Evolutionary conservation across 2,113 vertebrate species (phyloP), one percentile per base, ranked within the genome.

Genomic region (Prunella himalayana): DNA sequence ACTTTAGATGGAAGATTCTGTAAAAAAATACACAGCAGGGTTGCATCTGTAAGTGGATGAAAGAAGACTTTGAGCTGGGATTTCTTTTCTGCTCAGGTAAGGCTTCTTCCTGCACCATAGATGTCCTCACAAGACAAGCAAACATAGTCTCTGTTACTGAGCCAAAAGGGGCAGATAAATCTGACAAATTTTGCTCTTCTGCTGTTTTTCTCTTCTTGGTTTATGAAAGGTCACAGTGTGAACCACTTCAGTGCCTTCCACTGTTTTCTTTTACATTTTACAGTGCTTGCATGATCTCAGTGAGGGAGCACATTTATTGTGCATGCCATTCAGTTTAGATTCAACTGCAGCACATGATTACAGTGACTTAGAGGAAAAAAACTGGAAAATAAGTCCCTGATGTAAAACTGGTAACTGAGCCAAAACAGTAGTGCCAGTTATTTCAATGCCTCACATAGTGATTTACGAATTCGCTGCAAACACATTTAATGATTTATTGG

Each of bases 341-440:
- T 95, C 95, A 95, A 95, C 94, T 96, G 85, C 88, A 97, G 96
- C 97, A 97, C 95, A 96, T 92, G 97, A 98, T 97, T 97, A 93
- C 79, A 93, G 63, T 18, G 47, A 96, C 93, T 97, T 84, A 83
- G 96, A 96, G 92, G 93, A 73, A 96, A 95, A 95, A 97, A 93
- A 91, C 86, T 97, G 96, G 95, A 97, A 98, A 98, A 98, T 97
- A 98, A 97, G 96, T 98, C 97, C 97, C 98, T 98, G 95, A 97
- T 97, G 97, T 97, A 97, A 97, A 98, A 96, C 81, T 92, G 92
- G 96, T 96, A 97, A 89, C 78, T 51, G 81, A 92, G 97, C 98
- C 98, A 98, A 97, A 98, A 98, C 98, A 69, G 98, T 98, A 98
- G 98, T 98, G 97, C 97, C 98, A 98, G 97, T 98, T 98, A 97